A percentile compares a stretch with the other conserved stretches of the same genome.
phyloP scores from a whole-genome alignment of 2,113 vertebrate species.

The Psittacula cyanocephala region DNA sequence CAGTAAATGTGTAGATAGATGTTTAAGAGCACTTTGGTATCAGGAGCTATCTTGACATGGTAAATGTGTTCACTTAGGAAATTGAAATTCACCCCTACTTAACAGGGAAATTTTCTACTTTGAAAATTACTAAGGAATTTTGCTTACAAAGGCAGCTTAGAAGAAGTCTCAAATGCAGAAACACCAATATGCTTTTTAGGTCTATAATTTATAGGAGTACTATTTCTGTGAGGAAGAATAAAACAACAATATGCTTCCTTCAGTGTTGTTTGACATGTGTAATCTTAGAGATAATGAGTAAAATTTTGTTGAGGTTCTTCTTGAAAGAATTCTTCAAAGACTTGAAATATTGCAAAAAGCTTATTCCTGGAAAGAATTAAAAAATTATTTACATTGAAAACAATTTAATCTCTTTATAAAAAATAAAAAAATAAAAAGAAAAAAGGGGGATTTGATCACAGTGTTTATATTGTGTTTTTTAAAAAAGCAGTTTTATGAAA shows the following conservation, averaged over 20 bases:
- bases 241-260: neutral
- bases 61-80: neutral
- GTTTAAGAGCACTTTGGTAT: neutral
- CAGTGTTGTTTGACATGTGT: neutral
- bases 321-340: neutral
- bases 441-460: neutral
- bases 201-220: neutral
- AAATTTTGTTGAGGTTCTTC: neutral
- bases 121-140: neutral
- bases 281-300: neutral
- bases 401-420: neutral
- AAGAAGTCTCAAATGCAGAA: neutral
- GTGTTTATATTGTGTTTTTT: neutral
- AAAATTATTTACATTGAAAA: neutral
- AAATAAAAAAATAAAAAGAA: neutral
- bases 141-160: neutral
- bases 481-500: neutral
- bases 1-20: neutral
- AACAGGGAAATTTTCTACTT: neutral
- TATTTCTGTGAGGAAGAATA: neutral
- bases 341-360: neutral
- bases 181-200: neutral
- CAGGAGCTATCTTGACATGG: neutral
- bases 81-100: neutral
- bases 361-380: neutral